These are phyloP conservation scores for Oopsacas minuta DNA, from an alignment of 37 sponge, comb jelly and placozoan species.

Conservation along the genomic window DNA sequence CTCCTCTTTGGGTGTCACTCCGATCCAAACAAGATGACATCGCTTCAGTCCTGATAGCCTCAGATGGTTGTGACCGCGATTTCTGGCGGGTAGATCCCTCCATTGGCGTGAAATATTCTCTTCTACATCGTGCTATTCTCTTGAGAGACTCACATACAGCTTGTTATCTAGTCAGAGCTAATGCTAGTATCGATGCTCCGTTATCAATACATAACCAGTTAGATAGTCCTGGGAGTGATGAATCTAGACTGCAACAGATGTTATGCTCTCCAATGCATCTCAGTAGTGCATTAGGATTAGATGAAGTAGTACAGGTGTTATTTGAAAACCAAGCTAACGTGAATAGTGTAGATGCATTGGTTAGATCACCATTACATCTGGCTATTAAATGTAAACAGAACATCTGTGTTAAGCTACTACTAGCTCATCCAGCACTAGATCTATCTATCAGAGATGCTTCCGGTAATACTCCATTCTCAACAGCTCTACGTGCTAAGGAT, in stretches of 20 bases:
- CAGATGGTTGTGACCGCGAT: slow-evolving; percentile 69
- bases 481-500: slow-evolving; percentile 61
- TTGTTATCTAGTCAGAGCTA: slow-evolving; percentile 64
- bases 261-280: slow-evolving; percentile 66
- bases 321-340: slow-evolving; percentile 63
- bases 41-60: slow-evolving; percentile 56
- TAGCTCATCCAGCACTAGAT: slow-evolving; percentile 64
- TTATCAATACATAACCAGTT: slow-evolving; percentile 26
- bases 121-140: slow-evolving; percentile 78
- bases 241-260: slow-evolving; percentile 3
- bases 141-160: slow-evolving; percentile 50
- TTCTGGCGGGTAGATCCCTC: slow-evolving; percentile 46
- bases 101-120: slow-evolving; percentile 32
- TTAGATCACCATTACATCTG: slow-evolving; percentile 65
- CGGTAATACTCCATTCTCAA: slow-evolving; percentile 72
- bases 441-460: slow-evolving; percentile 47
- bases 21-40: slow-evolving; percentile 53
- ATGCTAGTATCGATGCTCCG: slow-evolving; percentile 42
- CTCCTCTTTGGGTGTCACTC: slow-evolving; percentile 81
- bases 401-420: slow-evolving; percentile 47
- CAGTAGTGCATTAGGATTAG: slow-evolving; percentile 58
- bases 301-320: slow-evolving; percentile 62
- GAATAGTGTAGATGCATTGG: slow-evolving; percentile 60
- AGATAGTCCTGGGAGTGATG: not conserved
- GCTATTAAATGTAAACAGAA: slow-evolving; percentile 65